Conservation (phyloP, 2,888 invertebrate species). For the Erannis defoliaria region DNA sequence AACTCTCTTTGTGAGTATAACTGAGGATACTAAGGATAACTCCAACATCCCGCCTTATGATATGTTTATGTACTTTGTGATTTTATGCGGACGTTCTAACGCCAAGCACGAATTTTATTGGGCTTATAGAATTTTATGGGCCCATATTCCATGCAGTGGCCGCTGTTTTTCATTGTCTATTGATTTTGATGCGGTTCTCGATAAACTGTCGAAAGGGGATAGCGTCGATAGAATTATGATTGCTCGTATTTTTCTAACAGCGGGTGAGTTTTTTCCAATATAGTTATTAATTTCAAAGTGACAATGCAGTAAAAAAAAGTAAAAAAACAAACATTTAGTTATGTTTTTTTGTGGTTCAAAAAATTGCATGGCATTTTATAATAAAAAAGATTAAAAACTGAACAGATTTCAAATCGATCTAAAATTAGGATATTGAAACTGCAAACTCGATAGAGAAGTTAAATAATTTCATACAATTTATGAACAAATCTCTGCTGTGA, state of each 20-base stretch:
- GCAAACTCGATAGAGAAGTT: conserved; percentile 16
- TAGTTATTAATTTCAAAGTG: too few relatives aligned
- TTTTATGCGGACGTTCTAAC: conserved; percentile 86
- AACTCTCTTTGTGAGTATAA: conserved; percentile 83
- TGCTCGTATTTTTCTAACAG: conserved; percentile 26
- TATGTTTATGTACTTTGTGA: conserved; percentile 86
- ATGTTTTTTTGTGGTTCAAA: not conserved
- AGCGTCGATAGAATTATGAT: conserved; percentile 26
- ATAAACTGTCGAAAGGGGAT: conserved; percentile 61
- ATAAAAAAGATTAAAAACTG: too few relatives aligned
- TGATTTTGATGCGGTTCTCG: conserved; percentile 72
- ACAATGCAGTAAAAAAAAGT: too few relatives aligned
- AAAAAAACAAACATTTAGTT: too few relatives aligned
- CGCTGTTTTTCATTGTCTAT: conserved; percentile 84
- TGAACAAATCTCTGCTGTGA: conserved; percentile 43
- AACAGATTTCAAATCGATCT: not conserved
- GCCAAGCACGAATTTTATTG: conserved; percentile 85
- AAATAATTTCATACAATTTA: conserved; percentile 29
- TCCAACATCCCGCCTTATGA: conserved; percentile 82
- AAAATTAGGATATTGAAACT: not conserved
- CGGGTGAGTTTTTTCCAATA: conserved; percentile 38
- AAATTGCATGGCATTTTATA: too few relatives aligned
- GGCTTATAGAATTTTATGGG: conserved; percentile 86
- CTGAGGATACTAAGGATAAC: conserved; percentile 57
- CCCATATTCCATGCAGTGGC: conserved; percentile 78